Conservation (phyloP, 1,140 invertebrate species). For the Heliconius himera region DNA sequence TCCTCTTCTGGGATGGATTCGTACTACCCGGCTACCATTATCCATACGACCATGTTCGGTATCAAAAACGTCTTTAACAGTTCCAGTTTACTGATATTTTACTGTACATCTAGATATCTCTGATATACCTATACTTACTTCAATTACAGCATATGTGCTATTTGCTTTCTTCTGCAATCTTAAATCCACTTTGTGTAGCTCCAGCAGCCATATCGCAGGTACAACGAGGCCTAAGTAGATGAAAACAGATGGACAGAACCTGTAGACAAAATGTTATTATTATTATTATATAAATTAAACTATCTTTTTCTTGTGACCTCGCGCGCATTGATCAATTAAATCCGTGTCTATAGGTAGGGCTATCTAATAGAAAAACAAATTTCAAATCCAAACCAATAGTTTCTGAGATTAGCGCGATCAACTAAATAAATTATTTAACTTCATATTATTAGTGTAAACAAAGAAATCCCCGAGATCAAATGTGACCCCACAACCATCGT, state of each 20-base stretch:
- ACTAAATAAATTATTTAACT: not conserved
- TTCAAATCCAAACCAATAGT: too few relatives aligned
- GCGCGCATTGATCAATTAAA: not conserved
- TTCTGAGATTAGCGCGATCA: not conserved
- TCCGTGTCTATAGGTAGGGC: too few relatives aligned
- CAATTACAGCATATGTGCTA: constrained; percentile 40
- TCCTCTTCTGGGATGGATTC: too few relatives aligned
- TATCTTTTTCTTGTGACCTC: too few relatives aligned
- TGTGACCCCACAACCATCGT: too few relatives aligned
- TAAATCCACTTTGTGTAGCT: constrained; percentile 90
- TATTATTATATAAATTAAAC: not conserved
- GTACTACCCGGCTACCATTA: too few relatives aligned
- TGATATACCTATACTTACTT: constrained; percentile 37
- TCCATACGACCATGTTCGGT: too few relatives aligned
- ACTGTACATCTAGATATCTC: too few relatives aligned
- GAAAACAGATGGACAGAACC: constrained; percentile 94
- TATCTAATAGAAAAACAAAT: too few relatives aligned
- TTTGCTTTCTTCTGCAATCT: constrained; percentile 78
- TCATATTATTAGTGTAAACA: not conserved
- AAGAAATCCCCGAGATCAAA: too few relatives aligned
- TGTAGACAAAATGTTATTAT: constrained; percentile 58
- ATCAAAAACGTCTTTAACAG: too few relatives aligned
- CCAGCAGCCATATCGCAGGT: constrained; percentile 92
- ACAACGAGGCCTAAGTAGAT: constrained; percentile 91
- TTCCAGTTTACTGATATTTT: too few relatives aligned